Percentiles rank a stretch among this genome's conserved stretches.
Conservation (phyloP, 2,888 invertebrate species). For the Euplexia lucipara region DNA sequence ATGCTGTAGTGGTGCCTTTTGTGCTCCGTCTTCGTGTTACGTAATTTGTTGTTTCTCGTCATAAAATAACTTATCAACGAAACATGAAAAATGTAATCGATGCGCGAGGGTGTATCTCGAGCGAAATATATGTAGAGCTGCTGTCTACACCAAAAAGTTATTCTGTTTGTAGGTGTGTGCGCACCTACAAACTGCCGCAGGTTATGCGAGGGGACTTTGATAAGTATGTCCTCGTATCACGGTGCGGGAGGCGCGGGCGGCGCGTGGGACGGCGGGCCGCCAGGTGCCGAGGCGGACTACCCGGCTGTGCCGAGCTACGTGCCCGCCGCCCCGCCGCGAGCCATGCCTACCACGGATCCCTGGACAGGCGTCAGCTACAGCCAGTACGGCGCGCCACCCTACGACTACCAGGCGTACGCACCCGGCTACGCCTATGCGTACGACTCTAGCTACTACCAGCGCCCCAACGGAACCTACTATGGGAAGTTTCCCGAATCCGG, state of each 20-base stretch:
- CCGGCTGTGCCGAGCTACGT: slow-evolving; percentile 75
- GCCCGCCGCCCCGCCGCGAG: slow-evolving; percentile 71
- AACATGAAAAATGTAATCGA: slow-evolving; percentile 76
- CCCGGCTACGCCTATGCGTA: slow-evolving; percentile 78
- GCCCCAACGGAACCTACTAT: slow-evolving; percentile 73
- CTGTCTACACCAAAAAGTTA: slow-evolving; percentile 92
- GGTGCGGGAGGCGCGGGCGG: slow-evolving; percentile 84
- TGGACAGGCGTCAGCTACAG: slow-evolving; percentile 88
- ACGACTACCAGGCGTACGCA: slow-evolving; percentile 82
- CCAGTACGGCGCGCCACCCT: slow-evolving; percentile 79
- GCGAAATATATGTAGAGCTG: slow-evolving; percentile 83
- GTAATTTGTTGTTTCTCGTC: slow-evolving; percentile 88
- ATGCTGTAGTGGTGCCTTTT: slow-evolving; percentile 73
- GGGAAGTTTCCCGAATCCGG: slow-evolving; percentile 72
- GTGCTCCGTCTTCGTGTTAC: slow-evolving; percentile 82
- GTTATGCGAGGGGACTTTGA: slow-evolving; percentile 87
- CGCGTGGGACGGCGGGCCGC: slow-evolving; percentile 90
- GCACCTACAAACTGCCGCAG: slow-evolving; percentile 91
- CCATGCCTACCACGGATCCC: slow-evolving; percentile 84
- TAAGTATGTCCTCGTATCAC: slow-evolving; percentile 89
- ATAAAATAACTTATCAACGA: slow-evolving; percentile 80
- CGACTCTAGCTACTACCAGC: slow-evolving; percentile 80
- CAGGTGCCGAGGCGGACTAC: slow-evolving; percentile 89
- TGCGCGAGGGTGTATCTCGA: slow-evolving; percentile 80
- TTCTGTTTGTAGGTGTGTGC: slow-evolving; percentile 93